These are phyloP conservation scores for Sitophilus oryzae DNA, from an alignment of 1,140 invertebrate species.

Conservation along the genomic window DNA sequence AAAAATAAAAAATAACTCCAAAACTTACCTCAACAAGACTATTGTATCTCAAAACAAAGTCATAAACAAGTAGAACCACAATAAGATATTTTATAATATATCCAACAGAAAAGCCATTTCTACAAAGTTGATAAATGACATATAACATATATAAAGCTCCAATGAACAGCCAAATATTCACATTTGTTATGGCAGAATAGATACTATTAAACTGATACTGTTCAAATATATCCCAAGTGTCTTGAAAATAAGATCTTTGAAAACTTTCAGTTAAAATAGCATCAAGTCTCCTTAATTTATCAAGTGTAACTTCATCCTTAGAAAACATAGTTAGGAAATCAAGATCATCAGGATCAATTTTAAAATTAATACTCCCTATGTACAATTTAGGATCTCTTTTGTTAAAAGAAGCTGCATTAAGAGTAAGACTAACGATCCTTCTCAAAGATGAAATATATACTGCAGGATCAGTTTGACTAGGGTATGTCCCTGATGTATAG, in stretches of 20 bases:
- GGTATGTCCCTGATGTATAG: background rate
- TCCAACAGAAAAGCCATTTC: slow-evolving; percentile 19
- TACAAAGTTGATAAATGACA: slow-evolving; percentile 16
- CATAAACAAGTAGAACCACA: slow-evolving; percentile 18
- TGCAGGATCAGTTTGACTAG: background rate
- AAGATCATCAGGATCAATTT: slow-evolving; percentile 12
- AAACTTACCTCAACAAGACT: slow-evolving; percentile 22
- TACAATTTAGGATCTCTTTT: slow-evolving; percentile 10
- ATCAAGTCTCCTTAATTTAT: slow-evolving; percentile 22
- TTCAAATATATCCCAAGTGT: slow-evolving; percentile 7
- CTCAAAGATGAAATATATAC: slow-evolving; percentile 14
- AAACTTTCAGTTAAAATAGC: slow-evolving; percentile 22
- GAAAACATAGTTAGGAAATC: slow-evolving; percentile 19
- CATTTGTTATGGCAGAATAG: slow-evolving; percentile 11
- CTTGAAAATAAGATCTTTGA: slow-evolving; percentile 10
- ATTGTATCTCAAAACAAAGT: slow-evolving; percentile 23
- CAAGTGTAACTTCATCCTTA: slow-evolving; percentile 6
- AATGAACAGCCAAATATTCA: slow-evolving; percentile 9
- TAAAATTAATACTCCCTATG: slow-evolving; percentile 16
- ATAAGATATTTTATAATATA: slow-evolving; percentile 22
- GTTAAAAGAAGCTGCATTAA: slow-evolving; percentile 13
- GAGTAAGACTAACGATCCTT: slow-evolving; percentile 13
- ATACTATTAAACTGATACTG: slow-evolving; percentile 10
- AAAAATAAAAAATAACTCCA: too few species aligned
- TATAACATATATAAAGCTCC: slow-evolving; percentile 10